Evolutionary conservation across 2,113 vertebrate species (phyloP), one percentile per base, ranked within the genome.

Genomic region (Phocoena sinus): DNA sequence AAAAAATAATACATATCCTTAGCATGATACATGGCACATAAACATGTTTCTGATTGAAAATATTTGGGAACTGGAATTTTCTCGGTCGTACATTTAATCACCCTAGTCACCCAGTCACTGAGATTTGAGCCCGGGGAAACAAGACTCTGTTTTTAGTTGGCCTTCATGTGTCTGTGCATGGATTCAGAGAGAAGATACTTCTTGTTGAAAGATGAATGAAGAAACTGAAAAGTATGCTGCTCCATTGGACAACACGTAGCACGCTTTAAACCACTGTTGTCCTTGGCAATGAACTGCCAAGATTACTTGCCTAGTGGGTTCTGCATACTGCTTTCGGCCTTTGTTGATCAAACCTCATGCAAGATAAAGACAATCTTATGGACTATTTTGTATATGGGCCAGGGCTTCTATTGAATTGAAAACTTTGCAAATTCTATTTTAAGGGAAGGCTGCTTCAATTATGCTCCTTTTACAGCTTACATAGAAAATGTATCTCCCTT

Each of bases 81-180:
- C 79, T 93, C 25, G 89, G 20, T 15, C 44, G 4, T 70, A 9
- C 17, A 68, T 90, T 97, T 95, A 73, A 68, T 28, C 47, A 90
- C 47, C 9, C 31, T 47, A 18, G 82, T 94, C 74, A 82, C 13
- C 33, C 5, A 14, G 26, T 93, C 86, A 63, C n/a, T 93, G 56
- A 96, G 62, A 88, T 93, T 74, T 93, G 36, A 95, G 95, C 14
- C 70, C 77, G 36, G 60, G 95, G 70, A 93, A 95, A 71, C 11
- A 93, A 95, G 70, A 77, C 28, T 74, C 71, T 23, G 63, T 68
- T 95, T 95, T 93, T 91, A 86, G 6, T 85, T 82, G 56, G n/a
- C 38, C 68, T 89, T 93, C 58, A 91, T 96, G 94, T 77, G 33
- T 80, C 47, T 95, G 79, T 6, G 92, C 12, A 71, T 77, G 18